A percentile compares a stretch with the other conserved stretches of the same genome.
These are phyloP conservation scores for Caenorhabditis drosophilae DNA, from an alignment of 2,888 invertebrate genomes.

Conservation along the genomic window DNA sequence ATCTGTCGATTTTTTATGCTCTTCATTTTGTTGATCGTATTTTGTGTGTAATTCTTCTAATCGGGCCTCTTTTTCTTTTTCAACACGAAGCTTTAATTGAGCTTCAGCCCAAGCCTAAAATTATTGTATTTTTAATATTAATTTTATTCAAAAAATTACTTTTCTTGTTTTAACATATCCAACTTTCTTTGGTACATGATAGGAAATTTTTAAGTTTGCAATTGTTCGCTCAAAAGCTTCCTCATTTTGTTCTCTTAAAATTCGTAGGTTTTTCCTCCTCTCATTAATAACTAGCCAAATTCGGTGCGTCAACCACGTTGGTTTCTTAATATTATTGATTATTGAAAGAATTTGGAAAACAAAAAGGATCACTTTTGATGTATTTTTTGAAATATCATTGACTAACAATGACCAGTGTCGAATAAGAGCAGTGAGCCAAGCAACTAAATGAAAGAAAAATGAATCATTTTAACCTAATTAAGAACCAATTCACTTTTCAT, in stretches of 20 bases:
- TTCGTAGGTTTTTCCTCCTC: slow-evolving; percentile 57
- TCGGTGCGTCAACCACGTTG: slow-evolving; percentile 60
- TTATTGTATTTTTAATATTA: slow-evolving; percentile 3
- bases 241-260: slow-evolving; percentile 50
- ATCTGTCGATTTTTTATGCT: slow-evolving; percentile 35
- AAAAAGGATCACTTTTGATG: slow-evolving; percentile 41
- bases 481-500: slow-evolving; percentile 52
- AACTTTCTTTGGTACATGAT: slow-evolving; percentile 61
- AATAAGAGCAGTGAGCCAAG: slow-evolving; percentile 64
- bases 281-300: slow-evolving; percentile 60
- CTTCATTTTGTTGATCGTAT: slow-evolving; percentile 37
- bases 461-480: not conserved
- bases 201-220: slow-evolving; percentile 61
- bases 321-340: slow-evolving; percentile 38
- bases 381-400: slow-evolving; percentile 56
- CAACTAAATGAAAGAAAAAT: slow-evolving; percentile 53
- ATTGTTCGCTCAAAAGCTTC: slow-evolving; percentile 52
- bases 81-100: slow-evolving; percentile 55
- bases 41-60: slow-evolving; percentile 53
- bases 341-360: not conserved
- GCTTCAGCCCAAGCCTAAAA: slow-evolving; percentile 64
- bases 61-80: slow-evolving; percentile 62
- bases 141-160: slow-evolving; percentile 13
- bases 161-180: slow-evolving; percentile 59
- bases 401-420: slow-evolving; percentile 65